A percentile compares a stretch with the other conserved stretches of the same genome.
Evolutionary conservation across 2,113 vertebrate species (phyloP).

Genomic region (Passer montanus): DNA sequence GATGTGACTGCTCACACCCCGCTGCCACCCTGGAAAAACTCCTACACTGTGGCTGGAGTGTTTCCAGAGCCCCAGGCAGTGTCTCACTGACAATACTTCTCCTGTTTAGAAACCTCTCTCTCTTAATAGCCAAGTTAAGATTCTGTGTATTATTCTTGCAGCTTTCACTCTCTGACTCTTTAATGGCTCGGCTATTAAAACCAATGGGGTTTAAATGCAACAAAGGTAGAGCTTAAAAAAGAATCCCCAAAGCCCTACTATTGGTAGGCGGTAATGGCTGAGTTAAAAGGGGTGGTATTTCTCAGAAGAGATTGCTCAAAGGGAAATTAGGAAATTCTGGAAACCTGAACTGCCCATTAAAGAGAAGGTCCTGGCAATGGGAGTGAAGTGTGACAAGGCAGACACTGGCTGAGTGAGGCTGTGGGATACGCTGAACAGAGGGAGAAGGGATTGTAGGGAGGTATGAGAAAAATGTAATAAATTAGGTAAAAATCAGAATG

Average conservation of each 20-base stretch:
- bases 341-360: neutral
- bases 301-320: neutral
- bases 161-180: slow-evolving; percentile 1
- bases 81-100: neutral
- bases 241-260: neutral
- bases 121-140: neutral
- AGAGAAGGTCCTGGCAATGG: neutral
- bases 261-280: neutral
- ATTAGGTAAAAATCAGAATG: neutral
- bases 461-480: neutral
- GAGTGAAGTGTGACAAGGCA: neutral
- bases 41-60: neutral
- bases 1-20: neutral
- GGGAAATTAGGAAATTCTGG: neutral
- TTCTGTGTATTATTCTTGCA: neutral
- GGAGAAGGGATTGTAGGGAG: neutral
- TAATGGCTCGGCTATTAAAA: neutral
- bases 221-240: neutral
- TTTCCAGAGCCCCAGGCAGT: neutral
- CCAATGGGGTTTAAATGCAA: neutral
- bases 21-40: neutral
- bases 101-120: neutral
- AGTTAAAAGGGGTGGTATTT: neutral
- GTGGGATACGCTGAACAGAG: neutral
- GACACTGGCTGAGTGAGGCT: neutral